Evolutionary conservation across 1,140 invertebrate species (phyloP).

Genomic region (Sycobia sp.): DNA sequence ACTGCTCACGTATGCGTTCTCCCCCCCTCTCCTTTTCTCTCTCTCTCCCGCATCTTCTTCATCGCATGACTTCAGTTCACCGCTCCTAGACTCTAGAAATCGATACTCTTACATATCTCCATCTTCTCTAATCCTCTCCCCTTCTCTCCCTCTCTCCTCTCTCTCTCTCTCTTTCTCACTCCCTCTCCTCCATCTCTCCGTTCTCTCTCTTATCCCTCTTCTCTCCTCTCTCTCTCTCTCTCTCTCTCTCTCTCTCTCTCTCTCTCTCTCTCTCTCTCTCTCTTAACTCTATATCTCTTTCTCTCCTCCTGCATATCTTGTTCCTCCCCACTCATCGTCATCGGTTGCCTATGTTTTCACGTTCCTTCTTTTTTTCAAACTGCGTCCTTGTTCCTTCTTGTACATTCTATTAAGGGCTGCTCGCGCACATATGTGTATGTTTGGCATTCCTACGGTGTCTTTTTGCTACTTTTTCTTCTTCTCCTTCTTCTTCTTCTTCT

Average conservation of each 20-base stretch:
- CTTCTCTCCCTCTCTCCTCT: too few species aligned
- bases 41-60: too few species aligned
- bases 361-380: slow-evolving; percentile 4
- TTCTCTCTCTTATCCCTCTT: neutral
- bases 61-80: too few species aligned
- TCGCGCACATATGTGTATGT: neutral
- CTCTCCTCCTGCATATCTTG: slow-evolving; percentile 17
- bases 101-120: too few species aligned
- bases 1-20: too few species aligned
- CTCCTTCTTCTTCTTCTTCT: too few species aligned
- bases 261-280: neutral
- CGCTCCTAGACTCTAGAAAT: too few species aligned
- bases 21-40: too few species aligned
- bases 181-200: too few species aligned
- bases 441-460: slow-evolving; percentile 12
- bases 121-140: too few species aligned
- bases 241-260: slow-evolving; percentile 9
- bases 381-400: slow-evolving; percentile 20
- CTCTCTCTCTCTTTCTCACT: too few species aligned
- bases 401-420: slow-evolving; percentile 21
- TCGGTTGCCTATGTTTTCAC: too few species aligned
- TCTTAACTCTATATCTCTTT: neutral
- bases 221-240: neutral
- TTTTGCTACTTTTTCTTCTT: neutral
- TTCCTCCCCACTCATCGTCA: slow-evolving; percentile 13